A percentile compares a stretch with the other conserved stretches of the same genome.
These are phyloP conservation scores for Mesorhabditis belari DNA, from an alignment of 2,888 invertebrate species.

Conservation along the genomic window DNA sequence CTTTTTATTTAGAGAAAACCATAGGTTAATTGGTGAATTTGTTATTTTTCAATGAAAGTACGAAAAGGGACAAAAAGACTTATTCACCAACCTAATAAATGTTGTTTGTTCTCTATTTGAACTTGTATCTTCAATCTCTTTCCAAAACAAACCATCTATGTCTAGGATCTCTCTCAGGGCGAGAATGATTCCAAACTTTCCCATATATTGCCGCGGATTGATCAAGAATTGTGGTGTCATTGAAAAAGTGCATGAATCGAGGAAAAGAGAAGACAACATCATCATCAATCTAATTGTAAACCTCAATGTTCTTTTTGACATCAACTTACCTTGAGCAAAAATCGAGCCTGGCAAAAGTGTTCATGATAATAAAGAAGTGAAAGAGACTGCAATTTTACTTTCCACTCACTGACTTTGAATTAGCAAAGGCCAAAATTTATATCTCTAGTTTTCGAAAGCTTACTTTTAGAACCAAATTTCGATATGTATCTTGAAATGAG, in stretches of 20 bases:
- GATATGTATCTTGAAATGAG: background rate
- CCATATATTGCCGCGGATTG: background rate
- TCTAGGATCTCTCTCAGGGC: background rate
- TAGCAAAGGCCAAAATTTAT: no score
- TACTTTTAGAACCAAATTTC: background rate
- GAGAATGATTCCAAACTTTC: background rate
- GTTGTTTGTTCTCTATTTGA: no score
- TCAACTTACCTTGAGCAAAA: background rate
- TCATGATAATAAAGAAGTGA: background rate
- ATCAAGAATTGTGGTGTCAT: background rate
- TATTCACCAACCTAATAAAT: no score
- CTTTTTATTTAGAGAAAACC: no score
- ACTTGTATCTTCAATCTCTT: no score
- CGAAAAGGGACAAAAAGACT: no score
- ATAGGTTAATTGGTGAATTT: no score
- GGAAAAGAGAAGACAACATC: background rate
- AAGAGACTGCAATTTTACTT: background rate
- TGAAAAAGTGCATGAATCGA: background rate
- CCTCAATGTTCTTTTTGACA: background rate
- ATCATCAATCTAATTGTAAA: background rate
- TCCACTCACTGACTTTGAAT: no score
- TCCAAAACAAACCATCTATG: background rate
- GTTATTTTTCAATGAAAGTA: no score
- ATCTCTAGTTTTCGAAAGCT: no score
- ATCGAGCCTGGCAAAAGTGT: background rate